A percentile compares a stretch with the other conserved stretches of the same genome.
These are phyloP conservation scores for Stictocephala bisonia DNA, from an alignment of 2,888 invertebrate genomes.

Conservation along the genomic window DNA sequence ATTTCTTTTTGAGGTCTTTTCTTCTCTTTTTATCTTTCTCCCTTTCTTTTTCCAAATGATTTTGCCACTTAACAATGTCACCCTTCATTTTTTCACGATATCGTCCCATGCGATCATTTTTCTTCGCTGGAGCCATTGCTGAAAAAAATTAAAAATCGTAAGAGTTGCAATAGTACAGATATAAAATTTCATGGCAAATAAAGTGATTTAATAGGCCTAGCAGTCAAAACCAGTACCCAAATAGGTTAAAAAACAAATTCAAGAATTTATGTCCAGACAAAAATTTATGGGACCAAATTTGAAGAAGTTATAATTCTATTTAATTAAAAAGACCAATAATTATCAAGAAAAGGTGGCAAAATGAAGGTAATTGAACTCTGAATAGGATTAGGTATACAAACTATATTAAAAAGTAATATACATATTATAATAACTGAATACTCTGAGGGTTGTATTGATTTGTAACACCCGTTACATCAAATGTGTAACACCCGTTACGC, in stretches of 20 bases:
- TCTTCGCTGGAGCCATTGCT: conserved; percentile 22
- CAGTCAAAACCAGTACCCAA: not conserved
- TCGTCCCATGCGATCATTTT: conserved; percentile 8
- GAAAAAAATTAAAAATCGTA: conserved; percentile 4
- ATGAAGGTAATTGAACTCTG: not conserved
- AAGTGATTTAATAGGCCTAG: not conserved
- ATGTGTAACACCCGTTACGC: conserved; percentile 28
- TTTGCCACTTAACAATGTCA: conserved; percentile 12
- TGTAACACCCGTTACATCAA: conserved; percentile 27
- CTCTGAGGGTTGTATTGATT: not conserved
- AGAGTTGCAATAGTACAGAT: not conserved
- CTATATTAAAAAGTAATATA: not conserved
- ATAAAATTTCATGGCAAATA: not conserved
- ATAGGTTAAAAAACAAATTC: not conserved
- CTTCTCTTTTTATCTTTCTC: conserved; percentile 10
- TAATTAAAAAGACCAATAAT: not conserved
- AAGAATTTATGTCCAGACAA: not conserved
- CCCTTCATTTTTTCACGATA: conserved; percentile 7
- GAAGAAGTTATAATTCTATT: conserved; percentile 12
- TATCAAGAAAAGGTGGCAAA: not conserved
- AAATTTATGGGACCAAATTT: not conserved
- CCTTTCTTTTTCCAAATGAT: conserved; percentile 4
- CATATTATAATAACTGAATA: conserved; percentile 6
- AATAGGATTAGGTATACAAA: not conserved
- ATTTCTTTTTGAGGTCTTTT: too few species aligned